These are phyloP conservation scores for Drosophila nasuta DNA, from an alignment of 1,140 invertebrate genomes.

Conservation along the genomic window DNA sequence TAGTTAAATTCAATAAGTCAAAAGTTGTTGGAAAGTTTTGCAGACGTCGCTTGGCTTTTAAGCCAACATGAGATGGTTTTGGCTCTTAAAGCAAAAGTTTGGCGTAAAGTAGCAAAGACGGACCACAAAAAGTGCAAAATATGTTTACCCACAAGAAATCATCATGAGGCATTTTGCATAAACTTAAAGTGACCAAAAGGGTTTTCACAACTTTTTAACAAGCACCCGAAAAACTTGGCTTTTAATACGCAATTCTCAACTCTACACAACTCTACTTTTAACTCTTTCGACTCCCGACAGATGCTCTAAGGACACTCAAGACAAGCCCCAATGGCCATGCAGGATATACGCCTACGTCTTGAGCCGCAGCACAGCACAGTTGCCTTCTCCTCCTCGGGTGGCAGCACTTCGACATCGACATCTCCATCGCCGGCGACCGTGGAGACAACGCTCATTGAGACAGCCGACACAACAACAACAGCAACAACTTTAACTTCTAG, in stretches of 20 bases:
- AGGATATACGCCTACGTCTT: conserved; percentile 78
- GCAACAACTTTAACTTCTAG: background rate
- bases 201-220: conserved; percentile 52
- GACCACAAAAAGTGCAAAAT: conserved; percentile 22
- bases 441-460: conserved; percentile 71
- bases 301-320: conserved; percentile 48
- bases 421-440: conserved; percentile 40
- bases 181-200: conserved; percentile 54
- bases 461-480: conserved; percentile 38
- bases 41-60: conserved; percentile 51
- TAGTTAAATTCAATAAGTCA: conserved; percentile 73
- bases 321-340: conserved; percentile 62
- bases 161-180: conserved; percentile 67
- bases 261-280: background rate
- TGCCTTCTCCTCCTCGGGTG: conserved; percentile 49
- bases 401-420: conserved; percentile 14
- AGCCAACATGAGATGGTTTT: conserved; percentile 48
- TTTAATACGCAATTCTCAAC: conserved; percentile 5
- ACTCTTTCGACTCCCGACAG: conserved; percentile 25
- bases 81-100: conserved; percentile 51
- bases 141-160: conserved; percentile 42
- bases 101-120: background rate
- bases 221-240: conserved; percentile 23
- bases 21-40: conserved; percentile 66
- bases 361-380: conserved; percentile 75